Evolutionary conservation across 2,797 vertebrate species (phyloP).

Genomic region (Diglossa cyanea): DNA sequence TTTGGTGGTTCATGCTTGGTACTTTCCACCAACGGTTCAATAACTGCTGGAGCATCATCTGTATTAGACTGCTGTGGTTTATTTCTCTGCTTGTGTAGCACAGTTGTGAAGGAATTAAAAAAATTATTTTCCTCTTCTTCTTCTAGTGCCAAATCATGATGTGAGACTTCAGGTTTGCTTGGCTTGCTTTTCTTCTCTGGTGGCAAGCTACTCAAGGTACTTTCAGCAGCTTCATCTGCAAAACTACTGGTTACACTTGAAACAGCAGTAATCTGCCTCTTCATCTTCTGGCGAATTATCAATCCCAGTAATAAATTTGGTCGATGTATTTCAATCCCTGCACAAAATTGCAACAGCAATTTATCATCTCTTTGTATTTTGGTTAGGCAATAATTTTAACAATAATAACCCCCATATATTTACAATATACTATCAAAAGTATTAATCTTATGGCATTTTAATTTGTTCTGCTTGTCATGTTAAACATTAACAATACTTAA

Average conservation of each 20-base stretch:
- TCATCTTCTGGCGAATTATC: conserved; percentile 93
- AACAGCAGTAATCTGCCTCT: conserved; percentile 81
- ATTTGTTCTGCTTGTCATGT: background rate
- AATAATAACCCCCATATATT: background rate
- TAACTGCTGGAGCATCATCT: conserved; percentile 73
- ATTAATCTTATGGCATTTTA: background rate
- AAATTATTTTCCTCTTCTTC: conserved; percentile 87
- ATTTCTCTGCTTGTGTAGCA: conserved; percentile 84
- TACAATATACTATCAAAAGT: background rate
- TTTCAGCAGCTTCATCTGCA: conserved; percentile 79
- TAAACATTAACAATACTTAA: background rate
- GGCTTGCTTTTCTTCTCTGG: conserved; percentile 85
- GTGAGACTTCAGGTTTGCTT: conserved; percentile 76
- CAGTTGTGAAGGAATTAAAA: conserved; percentile 83
- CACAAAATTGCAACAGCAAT: conserved; percentile 62
- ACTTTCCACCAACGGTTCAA: conserved; percentile 79
- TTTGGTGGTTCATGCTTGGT: conserved; percentile 82
- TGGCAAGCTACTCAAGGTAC: conserved; percentile 67
- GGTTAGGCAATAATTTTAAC: background rate
- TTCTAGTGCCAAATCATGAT: conserved; percentile 69
- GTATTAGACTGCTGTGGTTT: conserved; percentile 74
- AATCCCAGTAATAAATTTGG: conserved; percentile 94
- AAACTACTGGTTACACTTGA: conserved; percentile 69
- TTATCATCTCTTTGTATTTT: background rate
- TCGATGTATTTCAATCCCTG: conserved; percentile 93